Base-by-base conservation (phyloP, 1,140 invertebrate species). In the Zaprionus capensis region DNA sequence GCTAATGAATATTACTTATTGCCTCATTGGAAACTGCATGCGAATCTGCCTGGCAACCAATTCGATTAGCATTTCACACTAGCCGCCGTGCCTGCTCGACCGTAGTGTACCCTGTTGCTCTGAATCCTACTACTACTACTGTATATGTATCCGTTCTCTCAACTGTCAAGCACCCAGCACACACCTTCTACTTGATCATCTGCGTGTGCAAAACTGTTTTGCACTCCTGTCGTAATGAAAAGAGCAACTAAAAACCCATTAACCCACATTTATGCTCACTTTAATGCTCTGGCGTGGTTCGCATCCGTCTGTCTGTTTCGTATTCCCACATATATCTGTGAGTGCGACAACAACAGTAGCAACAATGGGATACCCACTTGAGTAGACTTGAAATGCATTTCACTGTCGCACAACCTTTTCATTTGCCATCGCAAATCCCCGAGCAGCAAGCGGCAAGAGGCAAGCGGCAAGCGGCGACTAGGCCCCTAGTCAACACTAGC, bases 221-320 rank as follows among this genome's bases (percentile, higher is more conserved):
- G 69, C 49, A 70, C 70, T 28, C 62, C 36, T 64, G 57, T 68
- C 67, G 63, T 71, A 90, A 84, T 81, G 78, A 88, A 88, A 90
- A 81, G 84, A 63, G 78, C 84, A 88, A 88, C 84, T 90, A 84
- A 81, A 90, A 90, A 90, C 85, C 81, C 84, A 90, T 88, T 88
- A 85, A 85, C 85, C 84, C 84, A 88, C 78, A 90, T 88, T 88
- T 83, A 76, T 81, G 66, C 81, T 65, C 85, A 71, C 81, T 72
- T 90, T 81, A 90, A 85, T 90, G 85, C 78, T 68, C 59, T 78
- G 56, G 69, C 75, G 81, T 88, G 73, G 51, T 63, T 68, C 74
- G 71, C 77, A 80, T 57, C 61, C 64, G 55, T 72, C 82, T 57
- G 71, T 76, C 58, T 66, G 65, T 12, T 34, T 1, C 41, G 41